Conservation (phyloP, 1,140 invertebrate genomes). For the Drosophila willistoni region DNA sequence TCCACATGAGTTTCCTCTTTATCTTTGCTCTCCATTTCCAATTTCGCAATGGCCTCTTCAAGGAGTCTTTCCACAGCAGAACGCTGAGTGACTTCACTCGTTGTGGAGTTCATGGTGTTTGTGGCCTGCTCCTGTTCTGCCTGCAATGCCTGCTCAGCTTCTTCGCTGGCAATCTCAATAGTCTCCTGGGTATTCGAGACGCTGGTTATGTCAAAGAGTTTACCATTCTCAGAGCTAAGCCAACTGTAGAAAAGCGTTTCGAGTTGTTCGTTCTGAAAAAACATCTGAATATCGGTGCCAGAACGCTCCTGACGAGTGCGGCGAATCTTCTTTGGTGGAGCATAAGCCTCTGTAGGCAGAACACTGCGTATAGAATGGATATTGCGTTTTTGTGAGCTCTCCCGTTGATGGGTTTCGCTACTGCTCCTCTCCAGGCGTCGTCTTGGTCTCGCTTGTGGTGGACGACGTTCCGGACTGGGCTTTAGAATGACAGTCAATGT, state of each 20-base stretch:
- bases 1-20: constrained; percentile 48
- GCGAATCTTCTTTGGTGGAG: constrained; percentile 77
- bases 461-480: constrained; percentile 54
- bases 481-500: constrained; percentile 73
- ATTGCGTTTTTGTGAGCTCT: constrained; percentile 57
- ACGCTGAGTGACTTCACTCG: constrained; percentile 53
- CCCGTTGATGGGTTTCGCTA: background rate
- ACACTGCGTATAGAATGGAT: constrained; percentile 58
- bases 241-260: constrained; percentile 75
- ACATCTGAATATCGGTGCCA: constrained; percentile 46
- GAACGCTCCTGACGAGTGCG: constrained; percentile 63
- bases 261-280: constrained; percentile 73
- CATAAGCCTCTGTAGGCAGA: constrained; percentile 68
- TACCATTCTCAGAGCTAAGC: constrained; percentile 68
- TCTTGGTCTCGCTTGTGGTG: background rate
- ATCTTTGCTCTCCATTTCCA: constrained; percentile 53
- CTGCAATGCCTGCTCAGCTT: constrained; percentile 7
- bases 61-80: constrained; percentile 66
- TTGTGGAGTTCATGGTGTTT: background rate
- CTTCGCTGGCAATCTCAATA: constrained; percentile 58
- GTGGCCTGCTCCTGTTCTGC: constrained; percentile 29
- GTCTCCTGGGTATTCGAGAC: constrained; percentile 42
- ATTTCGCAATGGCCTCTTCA: constrained; percentile 75
- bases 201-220: constrained; percentile 69
- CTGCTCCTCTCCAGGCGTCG: constrained; percentile 22